These are phyloP conservation scores for Onychomys leucogaster DNA, from an alignment of 2,797 vertebrate species.

Conservation along the genomic window DNA sequence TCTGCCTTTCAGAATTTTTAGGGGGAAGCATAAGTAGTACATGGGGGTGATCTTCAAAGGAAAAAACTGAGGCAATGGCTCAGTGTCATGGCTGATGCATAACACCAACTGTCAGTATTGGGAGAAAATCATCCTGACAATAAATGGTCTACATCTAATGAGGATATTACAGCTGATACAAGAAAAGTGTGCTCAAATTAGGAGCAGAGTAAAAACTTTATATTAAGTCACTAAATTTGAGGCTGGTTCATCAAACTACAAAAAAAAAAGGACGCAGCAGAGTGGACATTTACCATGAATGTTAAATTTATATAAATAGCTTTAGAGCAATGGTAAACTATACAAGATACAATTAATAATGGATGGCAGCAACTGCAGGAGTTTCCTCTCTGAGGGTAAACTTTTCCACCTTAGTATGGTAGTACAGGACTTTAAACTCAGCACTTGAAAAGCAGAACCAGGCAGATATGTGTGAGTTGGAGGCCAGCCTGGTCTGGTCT, in stretches of 20 bases:
- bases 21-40: background rate
- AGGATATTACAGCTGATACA: background rate
- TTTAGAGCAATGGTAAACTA: background rate
- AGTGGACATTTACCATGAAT: background rate
- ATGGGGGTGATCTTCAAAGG: background rate
- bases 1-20: background rate
- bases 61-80: background rate
- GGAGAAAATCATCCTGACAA: background rate
- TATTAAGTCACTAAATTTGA: slow-evolving; percentile 1
- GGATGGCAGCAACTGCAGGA: background rate
- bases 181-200: background rate
- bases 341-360: background rate
- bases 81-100: background rate
- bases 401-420: background rate
- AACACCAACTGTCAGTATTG: background rate
- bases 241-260: background rate
- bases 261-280: background rate
- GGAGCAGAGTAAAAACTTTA: background rate
- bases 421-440: background rate
- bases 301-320: slow-evolving; percentile 31
- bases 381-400: background rate
- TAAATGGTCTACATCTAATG: background rate
- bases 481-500: background rate
- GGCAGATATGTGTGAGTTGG: background rate
- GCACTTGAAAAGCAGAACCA: background rate